Conservation (phyloP, 2,888 invertebrate genomes). For the Apodemia mormo region DNA sequence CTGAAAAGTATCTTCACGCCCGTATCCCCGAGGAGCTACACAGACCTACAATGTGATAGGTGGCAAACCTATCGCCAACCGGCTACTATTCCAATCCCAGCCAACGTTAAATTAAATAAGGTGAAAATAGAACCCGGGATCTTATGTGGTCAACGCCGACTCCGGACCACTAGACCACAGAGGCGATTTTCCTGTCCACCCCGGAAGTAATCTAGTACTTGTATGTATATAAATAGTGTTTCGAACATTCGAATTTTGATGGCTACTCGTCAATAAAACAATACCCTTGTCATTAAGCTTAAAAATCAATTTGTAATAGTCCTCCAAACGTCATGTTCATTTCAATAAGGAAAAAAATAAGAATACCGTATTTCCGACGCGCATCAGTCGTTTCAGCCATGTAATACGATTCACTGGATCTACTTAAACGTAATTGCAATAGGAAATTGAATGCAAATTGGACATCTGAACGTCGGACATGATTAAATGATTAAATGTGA, state of each 20-base stretch:
- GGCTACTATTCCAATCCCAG: no score
- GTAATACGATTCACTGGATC: conserved; percentile 11
- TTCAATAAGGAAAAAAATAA: not conserved
- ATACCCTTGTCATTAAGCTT: not conserved
- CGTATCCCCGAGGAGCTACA: no score
- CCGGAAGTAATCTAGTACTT: no score
- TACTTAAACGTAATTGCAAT: conserved; percentile 22
- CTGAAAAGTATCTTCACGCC: no score
- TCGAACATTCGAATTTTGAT: not conserved
- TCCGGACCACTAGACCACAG: no score
- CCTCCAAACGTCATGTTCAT: not conserved
- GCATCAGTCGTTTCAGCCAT: not conserved
- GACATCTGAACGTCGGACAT: conserved; percentile 12
- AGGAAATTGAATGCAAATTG: conserved; percentile 26
- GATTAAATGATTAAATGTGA: conserved; percentile 15
- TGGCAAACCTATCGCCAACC: no score
- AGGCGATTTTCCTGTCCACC: no score
- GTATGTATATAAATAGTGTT: not conserved
- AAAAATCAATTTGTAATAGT: not conserved
- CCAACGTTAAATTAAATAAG: no score
- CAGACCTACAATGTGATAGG: no score
- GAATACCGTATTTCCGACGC: conserved; percentile 5
- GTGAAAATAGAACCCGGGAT: no score
- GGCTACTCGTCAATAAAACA: not conserved
- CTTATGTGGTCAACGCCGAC: no score